Evolutionary conservation across 2,113 vertebrate species (phyloP), one percentile per base, ranked within the genome.

Genomic region (Vulpes lagopus): DNA sequence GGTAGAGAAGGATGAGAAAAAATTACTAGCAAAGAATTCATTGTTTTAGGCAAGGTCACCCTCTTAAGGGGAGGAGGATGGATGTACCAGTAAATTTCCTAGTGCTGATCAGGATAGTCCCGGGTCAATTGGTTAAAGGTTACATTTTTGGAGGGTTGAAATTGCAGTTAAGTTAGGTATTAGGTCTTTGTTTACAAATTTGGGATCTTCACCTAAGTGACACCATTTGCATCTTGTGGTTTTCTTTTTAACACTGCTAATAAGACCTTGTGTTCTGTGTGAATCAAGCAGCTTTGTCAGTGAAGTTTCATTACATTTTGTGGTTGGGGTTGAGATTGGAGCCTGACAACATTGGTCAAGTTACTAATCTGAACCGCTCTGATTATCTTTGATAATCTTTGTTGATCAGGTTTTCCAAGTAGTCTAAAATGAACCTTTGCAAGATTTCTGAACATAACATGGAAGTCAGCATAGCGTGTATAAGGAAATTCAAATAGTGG

Each of bases 381-480:
- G 30, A 62, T 57, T 49, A 5, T 59, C 11, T 69, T 53, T 38
- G 82, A 67, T 22, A 38, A 5, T 59, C 11, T 69, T 53, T 38
- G 82, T 62, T 22, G 19, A 16, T 51, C 30, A 64, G 73, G 7
- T 49, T 89, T 95, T 74, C 83, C 17, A 67, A 65, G 65, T 93
- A 53, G 17, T 78, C 81, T 82, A 23, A 94, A 94, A 91, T 57
- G 49, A 88, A 51, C 19, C 53, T 43, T 62, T 62, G n/a, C 43
- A 85, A n/a, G 4, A 69, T 60, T 88, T 94, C 64, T 79, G 91
- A 97, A 55, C 87, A 59, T 71, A 95, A 59, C 80, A 30, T 91
- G 89, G 57, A 90, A 96, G 97, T 97, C 89, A 97, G 87, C 93
- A 60, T 91, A 90, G 90, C 76, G 3, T 71, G 38, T 51, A 5